These are phyloP conservation scores for Montipora sp. DNA, from an alignment of 64 coral and sea anemone genomes.

Conservation along the genomic window DNA sequence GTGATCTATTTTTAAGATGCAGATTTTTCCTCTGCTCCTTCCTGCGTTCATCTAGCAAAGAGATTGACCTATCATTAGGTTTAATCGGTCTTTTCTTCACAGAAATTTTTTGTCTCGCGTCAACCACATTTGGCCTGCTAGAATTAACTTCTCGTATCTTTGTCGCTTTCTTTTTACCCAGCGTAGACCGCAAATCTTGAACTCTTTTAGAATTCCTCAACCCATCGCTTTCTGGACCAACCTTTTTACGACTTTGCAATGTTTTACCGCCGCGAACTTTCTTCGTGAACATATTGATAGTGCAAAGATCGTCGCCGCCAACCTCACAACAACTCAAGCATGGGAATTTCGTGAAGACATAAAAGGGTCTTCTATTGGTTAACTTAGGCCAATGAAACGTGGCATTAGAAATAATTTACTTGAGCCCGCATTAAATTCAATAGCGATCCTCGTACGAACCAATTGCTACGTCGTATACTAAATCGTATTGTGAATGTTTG, in stretches of 20 bases:
- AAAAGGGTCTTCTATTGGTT: constrained; percentile 11
- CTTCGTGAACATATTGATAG: constrained; percentile 25
- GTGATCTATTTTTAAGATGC: constrained; percentile 43
- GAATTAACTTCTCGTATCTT: not conserved
- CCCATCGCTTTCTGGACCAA: not conserved
- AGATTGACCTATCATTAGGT: constrained; percentile 13
- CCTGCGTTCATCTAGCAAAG: constrained; percentile 48
- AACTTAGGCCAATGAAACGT: constrained; percentile 5
- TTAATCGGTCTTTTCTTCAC: not conserved
- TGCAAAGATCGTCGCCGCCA: not conserved
- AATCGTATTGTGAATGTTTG: no score
- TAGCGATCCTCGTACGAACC: not conserved
- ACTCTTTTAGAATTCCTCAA: constrained; percentile 10
- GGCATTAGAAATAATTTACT: not conserved
- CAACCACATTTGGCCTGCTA: not conserved
- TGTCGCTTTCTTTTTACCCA: not conserved
- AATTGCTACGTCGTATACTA: not conserved
- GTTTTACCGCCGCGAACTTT: constrained; percentile 12
- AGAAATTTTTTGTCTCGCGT: constrained; percentile 33
- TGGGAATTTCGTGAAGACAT: not conserved
- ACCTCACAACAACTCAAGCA: no score
- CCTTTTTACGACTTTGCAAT: constrained; percentile 27
- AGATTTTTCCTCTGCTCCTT: constrained; percentile 47
- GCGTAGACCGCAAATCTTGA: constrained; percentile 18
- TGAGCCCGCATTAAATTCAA: not conserved